These are phyloP conservation scores for Epizoanthus rinbou DNA, from an alignment of 92 coral and sea anemone genomes.

Conservation along the genomic window DNA sequence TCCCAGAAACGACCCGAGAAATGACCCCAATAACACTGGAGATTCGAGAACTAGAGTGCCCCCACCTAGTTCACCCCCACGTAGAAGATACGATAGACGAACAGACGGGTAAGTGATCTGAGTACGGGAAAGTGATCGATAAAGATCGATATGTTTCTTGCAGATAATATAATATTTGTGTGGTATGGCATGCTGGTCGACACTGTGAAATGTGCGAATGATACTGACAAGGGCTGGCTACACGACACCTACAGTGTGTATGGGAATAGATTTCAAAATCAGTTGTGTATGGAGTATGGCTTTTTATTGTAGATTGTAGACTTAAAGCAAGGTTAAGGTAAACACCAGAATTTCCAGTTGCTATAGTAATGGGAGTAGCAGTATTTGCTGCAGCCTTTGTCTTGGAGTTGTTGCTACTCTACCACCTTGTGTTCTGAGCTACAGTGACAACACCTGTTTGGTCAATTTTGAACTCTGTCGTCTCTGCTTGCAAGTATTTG, in stretches of 20 bases:
- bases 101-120: conserved; percentile 90
- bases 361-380: not conserved
- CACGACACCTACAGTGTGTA: not conserved
- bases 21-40: conserved; percentile 33
- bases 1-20: conserved; percentile 31
- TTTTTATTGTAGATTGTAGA: conserved; percentile 8
- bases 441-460: too few relatives aligned
- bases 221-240: not conserved
- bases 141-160: too few relatives aligned
- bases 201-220: conserved; percentile 23
- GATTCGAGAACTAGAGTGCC: conserved; percentile 62
- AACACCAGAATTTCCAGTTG: not conserved
- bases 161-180: conserved; percentile 1
- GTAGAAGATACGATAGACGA: conserved; percentile 93
- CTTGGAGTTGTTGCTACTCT: not conserved
- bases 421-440: not conserved
- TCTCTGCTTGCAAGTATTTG: not conserved
- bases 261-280: not conserved
- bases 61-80: conserved; percentile 74
- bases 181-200: conserved; percentile 13
- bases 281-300: conserved; percentile 34
- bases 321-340: not conserved
- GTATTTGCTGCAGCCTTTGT: not conserved
- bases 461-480: too few relatives aligned
- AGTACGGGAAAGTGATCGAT: not conserved